Evolutionary conservation across 2,888 invertebrate genomes (phyloP).

Genomic region (Ernsta delagoae): DNA sequence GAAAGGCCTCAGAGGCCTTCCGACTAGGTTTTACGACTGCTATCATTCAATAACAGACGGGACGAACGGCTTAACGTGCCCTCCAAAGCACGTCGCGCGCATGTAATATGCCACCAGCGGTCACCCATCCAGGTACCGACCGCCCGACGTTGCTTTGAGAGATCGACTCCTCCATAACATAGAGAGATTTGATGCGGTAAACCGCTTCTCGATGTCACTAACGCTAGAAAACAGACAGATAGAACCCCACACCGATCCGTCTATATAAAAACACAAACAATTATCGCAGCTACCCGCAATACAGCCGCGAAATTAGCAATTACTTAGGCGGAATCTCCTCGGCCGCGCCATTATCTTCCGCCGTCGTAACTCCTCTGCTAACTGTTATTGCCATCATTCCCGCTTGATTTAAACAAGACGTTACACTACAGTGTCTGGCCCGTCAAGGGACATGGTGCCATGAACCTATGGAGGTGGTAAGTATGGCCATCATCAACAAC

Average conservation of each 20-base stretch:
- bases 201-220: too few relatives aligned
- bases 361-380: slow-evolving; percentile 63
- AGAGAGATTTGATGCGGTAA: too few relatives aligned
- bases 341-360: slow-evolving; percentile 68
- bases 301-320: slow-evolving; percentile 74
- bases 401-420: slow-evolving; percentile 80
- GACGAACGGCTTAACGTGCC: too few relatives aligned
- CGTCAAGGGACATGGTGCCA: slow-evolving; percentile 38
- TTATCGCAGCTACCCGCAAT: slow-evolving; percentile 56
- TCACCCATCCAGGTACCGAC: too few relatives aligned
- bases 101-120: too few relatives aligned
- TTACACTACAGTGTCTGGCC: slow-evolving; percentile 53
- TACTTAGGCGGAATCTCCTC: slow-evolving; percentile 73
- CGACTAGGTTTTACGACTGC: too few relatives aligned
- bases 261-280: slow-evolving; percentile 63
- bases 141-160: too few relatives aligned
- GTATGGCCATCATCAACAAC: too few relatives aligned
- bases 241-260: background rate
- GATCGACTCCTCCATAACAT: too few relatives aligned
- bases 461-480: slow-evolving; percentile 28
- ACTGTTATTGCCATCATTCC: slow-evolving; percentile 80
- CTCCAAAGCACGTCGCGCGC: too few relatives aligned
- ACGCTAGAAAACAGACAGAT: background rate
- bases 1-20: too few relatives aligned
- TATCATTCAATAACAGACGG: too few relatives aligned